Evolutionary conservation across 2,888 invertebrate species (phyloP).

Genomic region (Thecophora atra): DNA sequence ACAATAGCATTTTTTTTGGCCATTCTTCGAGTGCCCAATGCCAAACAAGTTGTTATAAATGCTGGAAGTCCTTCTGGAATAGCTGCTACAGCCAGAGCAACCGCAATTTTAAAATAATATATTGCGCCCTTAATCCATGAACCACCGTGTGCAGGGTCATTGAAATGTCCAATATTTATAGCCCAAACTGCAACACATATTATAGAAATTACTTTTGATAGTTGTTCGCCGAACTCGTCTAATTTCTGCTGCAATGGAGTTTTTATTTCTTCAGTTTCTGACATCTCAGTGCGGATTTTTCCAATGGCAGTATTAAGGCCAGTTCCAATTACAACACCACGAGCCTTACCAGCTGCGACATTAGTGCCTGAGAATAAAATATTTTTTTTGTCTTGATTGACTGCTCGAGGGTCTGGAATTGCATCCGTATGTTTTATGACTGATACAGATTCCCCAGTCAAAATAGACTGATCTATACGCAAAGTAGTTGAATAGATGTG

Average conservation of each 20-base stretch:
- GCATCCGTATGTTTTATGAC: constrained; percentile 99
- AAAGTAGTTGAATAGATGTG: constrained; percentile 98
- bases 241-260: constrained; percentile 99
- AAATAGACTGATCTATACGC: constrained; percentile 99
- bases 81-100: constrained; percentile 98
- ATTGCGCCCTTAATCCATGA: constrained; percentile 99
- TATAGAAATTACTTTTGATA: constrained; percentile 99
- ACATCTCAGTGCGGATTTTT: constrained; percentile 99
- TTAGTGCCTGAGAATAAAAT: constrained; percentile 99
- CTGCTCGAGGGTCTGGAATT: constrained; percentile 97
- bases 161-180: constrained; percentile 99
- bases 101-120: constrained; percentile 99
- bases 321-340: constrained; percentile 98
- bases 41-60: constrained; percentile 99
- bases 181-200: constrained; percentile 99
- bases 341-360: constrained; percentile 98
- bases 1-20: constrained; percentile 99
- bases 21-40: constrained; percentile 98
- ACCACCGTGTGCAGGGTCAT: constrained; percentile 99
- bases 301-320: constrained; percentile 98
- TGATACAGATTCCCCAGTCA: constrained; percentile 98
- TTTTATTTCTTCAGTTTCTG: constrained; percentile 99
- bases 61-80: constrained; percentile 99
- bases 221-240: constrained; percentile 99
- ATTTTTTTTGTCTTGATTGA: constrained; percentile 99